phyloP scores from a whole-genome alignment of 2,888 invertebrate species.

The Eucera pruinosa region DNA sequence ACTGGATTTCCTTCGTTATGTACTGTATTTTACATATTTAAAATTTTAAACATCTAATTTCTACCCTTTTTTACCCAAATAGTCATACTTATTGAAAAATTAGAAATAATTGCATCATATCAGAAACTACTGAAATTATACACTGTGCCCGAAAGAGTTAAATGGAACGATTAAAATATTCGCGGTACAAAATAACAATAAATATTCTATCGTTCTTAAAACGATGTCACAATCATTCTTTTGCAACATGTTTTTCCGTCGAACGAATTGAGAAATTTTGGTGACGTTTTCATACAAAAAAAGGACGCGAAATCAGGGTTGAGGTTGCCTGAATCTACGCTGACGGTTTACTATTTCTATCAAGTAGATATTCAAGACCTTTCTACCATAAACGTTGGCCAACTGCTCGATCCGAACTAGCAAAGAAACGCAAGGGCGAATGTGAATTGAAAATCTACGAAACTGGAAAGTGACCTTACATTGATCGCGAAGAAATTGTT shows the following conservation, averaged over 20 bases:
- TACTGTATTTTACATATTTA: no score
- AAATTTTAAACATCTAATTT: no score
- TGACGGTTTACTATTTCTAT: constrained; percentile 3
- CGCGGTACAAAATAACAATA: not conserved
- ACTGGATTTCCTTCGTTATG: no score
- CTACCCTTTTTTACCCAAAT: no score
- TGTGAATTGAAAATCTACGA: constrained; percentile 28
- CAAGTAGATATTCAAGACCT: constrained; percentile 13
- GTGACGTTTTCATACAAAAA: not conserved
- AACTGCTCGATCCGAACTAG: constrained; percentile 24
- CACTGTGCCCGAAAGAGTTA: no score
- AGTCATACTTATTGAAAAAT: no score
- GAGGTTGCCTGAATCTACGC: constrained; percentile 7
- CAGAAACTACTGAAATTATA: no score
- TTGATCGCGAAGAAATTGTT: not conserved
- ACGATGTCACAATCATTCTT: not conserved
- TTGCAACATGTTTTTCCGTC: not conserved
- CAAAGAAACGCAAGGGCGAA: constrained; percentile 31
- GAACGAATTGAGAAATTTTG: constrained; percentile 20
- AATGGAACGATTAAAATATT: not conserved
- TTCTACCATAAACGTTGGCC: constrained; percentile 27
- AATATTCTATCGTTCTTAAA: no score
- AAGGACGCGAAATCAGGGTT: constrained; percentile 26
- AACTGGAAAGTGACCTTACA: constrained; percentile 13
- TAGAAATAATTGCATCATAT: no score